Percentiles rank a stretch among this genome's conserved stretches.
These are phyloP conservation scores for Drosophila melanosoma DNA, from an alignment of 2,888 invertebrate species.

Conservation along the genomic window DNA sequence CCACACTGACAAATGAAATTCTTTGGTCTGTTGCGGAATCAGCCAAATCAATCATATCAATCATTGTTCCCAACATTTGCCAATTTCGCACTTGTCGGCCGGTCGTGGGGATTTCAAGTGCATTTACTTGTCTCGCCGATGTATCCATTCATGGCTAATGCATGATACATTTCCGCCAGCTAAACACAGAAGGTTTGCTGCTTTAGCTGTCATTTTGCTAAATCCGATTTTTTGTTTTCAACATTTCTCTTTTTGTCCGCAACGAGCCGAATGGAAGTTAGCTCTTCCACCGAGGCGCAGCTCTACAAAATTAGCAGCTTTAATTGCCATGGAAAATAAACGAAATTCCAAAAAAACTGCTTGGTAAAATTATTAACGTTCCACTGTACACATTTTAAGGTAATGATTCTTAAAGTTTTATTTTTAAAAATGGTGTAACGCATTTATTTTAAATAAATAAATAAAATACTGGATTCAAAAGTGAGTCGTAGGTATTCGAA, in stretches of 20 bases:
- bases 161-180: too few species aligned
- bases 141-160: slow-evolving; percentile 1
- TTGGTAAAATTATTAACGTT: neutral
- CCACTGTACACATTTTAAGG: neutral
- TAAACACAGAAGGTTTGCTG: neutral
- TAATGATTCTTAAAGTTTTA: neutral
- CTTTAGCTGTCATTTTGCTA: neutral
- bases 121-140: neutral
- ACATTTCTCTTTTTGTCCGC: neutral
- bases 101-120: neutral
- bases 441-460: neutral
- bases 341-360: too few species aligned
- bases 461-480: too few species aligned
- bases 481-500: too few species aligned
- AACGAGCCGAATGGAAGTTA: neutral
- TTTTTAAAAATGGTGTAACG: neutral
- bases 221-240: neutral
- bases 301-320: neutral
- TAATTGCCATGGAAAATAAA: neutral
- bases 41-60: neutral
- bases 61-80: slow-evolving; percentile 1
- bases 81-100: neutral
- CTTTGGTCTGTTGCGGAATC: neutral
- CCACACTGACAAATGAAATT: neutral
- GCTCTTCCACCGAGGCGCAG: neutral